Conservation (phyloP, 2,888 invertebrate species). For the Troilus luridus region DNA sequence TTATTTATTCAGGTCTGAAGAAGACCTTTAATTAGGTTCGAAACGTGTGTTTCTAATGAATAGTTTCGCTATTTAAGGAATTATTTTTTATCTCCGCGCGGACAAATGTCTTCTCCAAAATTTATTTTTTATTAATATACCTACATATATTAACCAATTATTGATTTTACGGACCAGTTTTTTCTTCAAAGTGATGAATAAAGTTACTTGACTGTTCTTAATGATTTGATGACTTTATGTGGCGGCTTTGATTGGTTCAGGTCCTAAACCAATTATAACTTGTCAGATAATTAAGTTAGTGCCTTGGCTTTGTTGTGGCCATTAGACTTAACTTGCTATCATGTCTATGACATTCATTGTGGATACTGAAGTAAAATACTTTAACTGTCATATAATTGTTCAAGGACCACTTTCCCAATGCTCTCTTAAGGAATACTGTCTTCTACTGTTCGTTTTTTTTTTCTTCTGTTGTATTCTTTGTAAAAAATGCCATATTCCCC, state of each 20-base stretch:
- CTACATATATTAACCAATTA: no score
- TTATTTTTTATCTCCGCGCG: no score
- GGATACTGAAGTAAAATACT: neutral
- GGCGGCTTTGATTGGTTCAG: conserved; percentile 21
- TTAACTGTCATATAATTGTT: neutral
- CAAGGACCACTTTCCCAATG: neutral
- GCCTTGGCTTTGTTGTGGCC: neutral
- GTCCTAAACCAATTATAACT: neutral
- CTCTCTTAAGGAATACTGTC: neutral
- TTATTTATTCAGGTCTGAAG: no score
- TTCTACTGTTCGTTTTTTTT: no score
- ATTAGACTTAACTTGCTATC: neutral
- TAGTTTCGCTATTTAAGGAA: no score
- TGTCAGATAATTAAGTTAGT: neutral
- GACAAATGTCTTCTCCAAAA: no score
- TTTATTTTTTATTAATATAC: no score
- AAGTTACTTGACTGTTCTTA: neutral
- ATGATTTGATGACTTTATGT: conserved; percentile 11
- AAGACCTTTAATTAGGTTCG: no score
- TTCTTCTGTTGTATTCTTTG: no score
- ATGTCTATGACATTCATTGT: neutral
- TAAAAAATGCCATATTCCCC: no score
- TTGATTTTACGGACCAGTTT: neutral
- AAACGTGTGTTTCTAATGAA: no score
- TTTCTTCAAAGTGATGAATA: neutral